Evolutionary conservation across 2,888 invertebrate species (phyloP).

Genomic region (Pterostichus niger): DNA sequence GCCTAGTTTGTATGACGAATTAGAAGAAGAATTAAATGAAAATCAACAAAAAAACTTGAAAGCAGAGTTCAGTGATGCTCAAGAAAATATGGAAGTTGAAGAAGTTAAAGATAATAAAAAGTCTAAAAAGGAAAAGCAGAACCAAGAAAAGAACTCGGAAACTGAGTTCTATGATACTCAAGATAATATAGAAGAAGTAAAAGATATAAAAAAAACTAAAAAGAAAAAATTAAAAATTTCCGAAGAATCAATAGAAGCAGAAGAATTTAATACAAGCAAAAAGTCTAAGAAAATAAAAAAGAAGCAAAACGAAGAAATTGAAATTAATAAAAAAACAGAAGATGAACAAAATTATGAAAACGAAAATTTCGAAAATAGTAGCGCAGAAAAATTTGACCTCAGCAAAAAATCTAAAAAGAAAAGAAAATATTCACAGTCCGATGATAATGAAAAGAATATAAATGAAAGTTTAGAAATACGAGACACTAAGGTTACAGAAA

Average conservation of each 20-base stretch:
- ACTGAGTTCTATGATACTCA: constrained; percentile 55
- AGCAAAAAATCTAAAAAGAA: constrained; percentile 50
- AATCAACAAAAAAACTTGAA: constrained; percentile 60
- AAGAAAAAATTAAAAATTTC: constrained; percentile 11
- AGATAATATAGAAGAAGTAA: constrained; percentile 45
- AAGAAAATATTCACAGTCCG: background rate
- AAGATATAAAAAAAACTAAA: constrained; percentile 67
- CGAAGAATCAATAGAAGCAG: constrained; percentile 14
- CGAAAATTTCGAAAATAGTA: constrained; percentile 18
- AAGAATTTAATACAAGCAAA: constrained; percentile 59
- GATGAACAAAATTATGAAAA: constrained; percentile 67
- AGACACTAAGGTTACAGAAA: constrained; percentile 70
- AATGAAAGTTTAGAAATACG: constrained; percentile 63
- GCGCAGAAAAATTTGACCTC: constrained; percentile 26
- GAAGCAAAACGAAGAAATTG: constrained; percentile 62
- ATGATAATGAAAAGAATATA: constrained; percentile 66
- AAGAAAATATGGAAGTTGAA: constrained; percentile 69
- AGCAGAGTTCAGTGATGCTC: constrained; percentile 55
- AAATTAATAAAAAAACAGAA: constrained; percentile 67
- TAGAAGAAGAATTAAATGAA: constrained; percentile 68
- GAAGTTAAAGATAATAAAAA: constrained; percentile 64
- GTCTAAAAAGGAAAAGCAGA: constrained; percentile 67
- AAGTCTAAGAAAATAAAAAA: constrained; percentile 71
- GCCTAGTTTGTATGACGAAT: constrained; percentile 85
- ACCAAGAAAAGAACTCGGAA: constrained; percentile 45